Evolutionary conservation across 2,113 vertebrate genomes (phyloP).

Genomic region (Gasterosteus aculeatus): DNA sequence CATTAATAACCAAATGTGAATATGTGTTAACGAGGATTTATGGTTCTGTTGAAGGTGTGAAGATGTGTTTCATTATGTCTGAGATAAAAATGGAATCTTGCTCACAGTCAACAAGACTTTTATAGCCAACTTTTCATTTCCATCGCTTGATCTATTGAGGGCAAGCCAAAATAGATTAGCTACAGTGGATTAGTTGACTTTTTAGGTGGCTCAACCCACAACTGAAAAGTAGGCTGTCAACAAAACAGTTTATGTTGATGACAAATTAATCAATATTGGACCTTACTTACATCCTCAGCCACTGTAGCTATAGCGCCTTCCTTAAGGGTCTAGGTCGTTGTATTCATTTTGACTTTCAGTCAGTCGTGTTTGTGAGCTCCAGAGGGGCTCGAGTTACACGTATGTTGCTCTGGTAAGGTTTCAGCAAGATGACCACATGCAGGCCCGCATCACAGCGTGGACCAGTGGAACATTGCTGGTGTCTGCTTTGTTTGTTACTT

Average conservation of each 20-base stretch:
- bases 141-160: not conserved
- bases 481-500: not conserved
- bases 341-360: constrained; percentile 17
- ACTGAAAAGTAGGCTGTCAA: not conserved
- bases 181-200: not conserved
- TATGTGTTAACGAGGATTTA: not conserved
- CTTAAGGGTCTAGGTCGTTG: not conserved
- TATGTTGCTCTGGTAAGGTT: not conserved
- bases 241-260: not conserved
- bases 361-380: constrained; percentile 7
- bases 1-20: not conserved
- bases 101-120: not conserved
- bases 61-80: not conserved
- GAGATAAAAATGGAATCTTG: not conserved
- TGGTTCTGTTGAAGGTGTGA: not conserved
- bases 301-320: not conserved
- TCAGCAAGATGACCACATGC: not conserved
- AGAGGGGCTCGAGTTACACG: constrained; percentile 19
- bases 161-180: not conserved
- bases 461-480: too few species aligned
- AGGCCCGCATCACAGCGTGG: not conserved
- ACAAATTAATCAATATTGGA: not conserved
- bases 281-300: not conserved
- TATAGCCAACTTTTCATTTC: not conserved
- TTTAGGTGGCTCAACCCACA: not conserved